Conservation (phyloP, 64 coral and sea anemone species). For the Dendronephthya gigantea region DNA sequence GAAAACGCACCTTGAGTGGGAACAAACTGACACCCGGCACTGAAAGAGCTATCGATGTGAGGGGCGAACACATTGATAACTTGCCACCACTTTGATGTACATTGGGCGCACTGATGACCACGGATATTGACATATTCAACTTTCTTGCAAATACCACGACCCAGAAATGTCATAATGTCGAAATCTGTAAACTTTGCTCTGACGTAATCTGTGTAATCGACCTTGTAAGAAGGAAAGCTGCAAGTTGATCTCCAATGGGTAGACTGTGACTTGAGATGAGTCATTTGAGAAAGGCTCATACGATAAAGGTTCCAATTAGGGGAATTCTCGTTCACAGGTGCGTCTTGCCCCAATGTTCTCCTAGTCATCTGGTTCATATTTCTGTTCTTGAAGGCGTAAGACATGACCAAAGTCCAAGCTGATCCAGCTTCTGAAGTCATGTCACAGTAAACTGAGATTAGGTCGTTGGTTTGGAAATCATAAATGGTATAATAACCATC, state of each 20-base stretch:
- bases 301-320: slow-evolving; percentile 52
- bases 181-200: slow-evolving; percentile 36
- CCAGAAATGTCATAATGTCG: slow-evolving; percentile 34
- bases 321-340: slow-evolving; percentile 21
- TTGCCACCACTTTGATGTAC: slow-evolving; percentile 36
- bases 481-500: too few relatives aligned
- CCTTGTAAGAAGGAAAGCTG: not conserved
- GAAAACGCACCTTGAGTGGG: not conserved
- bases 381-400: not conserved
- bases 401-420: not conserved
- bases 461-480: too few relatives aligned
- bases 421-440: not conserved
- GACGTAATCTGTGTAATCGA: slow-evolving; percentile 51
- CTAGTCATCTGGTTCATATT: not conserved
- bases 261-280: slow-evolving; percentile 22
- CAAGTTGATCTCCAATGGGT: slow-evolving; percentile 22
- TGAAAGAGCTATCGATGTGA: slow-evolving; percentile 16
- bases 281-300: slow-evolving; percentile 32
- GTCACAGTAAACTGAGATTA: not conserved
- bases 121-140: slow-evolving; percentile 49
- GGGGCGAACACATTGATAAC: not conserved
- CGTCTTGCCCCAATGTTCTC: not conserved
- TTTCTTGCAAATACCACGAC: slow-evolving; percentile 9
- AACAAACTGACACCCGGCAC: slow-evolving; percentile 27
- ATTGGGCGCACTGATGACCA: slow-evolving; percentile 24